A percentile compares a stretch with the other conserved stretches of the same genome.
phyloP scores from a whole-genome alignment of 1,140 invertebrate genomes.

The Philopotamus ludificatus region DNA sequence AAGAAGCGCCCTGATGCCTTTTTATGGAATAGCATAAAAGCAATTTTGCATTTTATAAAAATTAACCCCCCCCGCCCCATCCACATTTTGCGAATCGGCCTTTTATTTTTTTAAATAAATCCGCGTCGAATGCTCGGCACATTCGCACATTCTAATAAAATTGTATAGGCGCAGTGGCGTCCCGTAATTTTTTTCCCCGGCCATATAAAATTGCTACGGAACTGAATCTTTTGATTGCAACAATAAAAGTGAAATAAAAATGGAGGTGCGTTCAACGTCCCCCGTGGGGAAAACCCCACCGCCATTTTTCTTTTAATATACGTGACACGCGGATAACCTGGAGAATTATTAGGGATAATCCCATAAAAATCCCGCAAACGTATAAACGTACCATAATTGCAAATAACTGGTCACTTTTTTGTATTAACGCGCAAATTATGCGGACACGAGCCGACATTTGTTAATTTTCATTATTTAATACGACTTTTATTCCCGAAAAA shows the following conservation, averaged over 20 bases:
- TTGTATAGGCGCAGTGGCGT: background rate
- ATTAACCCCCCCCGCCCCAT: conserved; percentile 11
- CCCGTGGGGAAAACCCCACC: background rate
- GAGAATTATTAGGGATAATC: background rate
- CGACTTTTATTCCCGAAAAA: too few relatives aligned
- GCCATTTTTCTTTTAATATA: background rate
- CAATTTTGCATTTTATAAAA: conserved; percentile 25
- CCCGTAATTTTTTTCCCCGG: background rate
- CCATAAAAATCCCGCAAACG: background rate
- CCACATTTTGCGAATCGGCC: too few relatives aligned
- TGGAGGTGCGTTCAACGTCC: background rate
- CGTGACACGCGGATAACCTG: background rate
- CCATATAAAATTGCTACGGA: too few relatives aligned
- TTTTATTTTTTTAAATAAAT: conserved; percentile 29
- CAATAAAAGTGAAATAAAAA: conserved; percentile 25
- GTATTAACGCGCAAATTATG: background rate
- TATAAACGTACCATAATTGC: background rate
- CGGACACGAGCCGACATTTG: background rate
- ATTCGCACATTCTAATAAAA: conserved; percentile 23
- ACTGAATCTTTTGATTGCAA: conserved; percentile 27
- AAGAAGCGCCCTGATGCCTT: background rate
- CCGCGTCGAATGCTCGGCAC: background rate
- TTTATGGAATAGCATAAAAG: background rate
- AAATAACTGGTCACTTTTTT: background rate
- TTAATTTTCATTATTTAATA: too few relatives aligned